Evolutionary conservation across 2,797 vertebrate genomes (phyloP).

Genomic region (Melanotaenia pygmaea): DNA sequence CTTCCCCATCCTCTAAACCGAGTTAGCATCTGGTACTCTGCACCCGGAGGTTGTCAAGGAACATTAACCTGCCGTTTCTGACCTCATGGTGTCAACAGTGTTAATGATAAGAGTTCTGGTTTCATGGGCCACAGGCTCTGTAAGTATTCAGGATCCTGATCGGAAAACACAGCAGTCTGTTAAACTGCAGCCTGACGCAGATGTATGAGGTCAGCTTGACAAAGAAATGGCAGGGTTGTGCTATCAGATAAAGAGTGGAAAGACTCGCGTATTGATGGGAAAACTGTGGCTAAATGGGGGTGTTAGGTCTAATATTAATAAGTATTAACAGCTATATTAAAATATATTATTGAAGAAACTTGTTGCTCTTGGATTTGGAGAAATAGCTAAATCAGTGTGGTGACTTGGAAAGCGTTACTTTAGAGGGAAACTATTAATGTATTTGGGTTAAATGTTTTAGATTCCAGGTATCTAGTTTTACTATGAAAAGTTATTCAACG

Average conservation of each 20-base stretch:
- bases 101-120: constrained; percentile 93
- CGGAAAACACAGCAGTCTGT: constrained; percentile 86
- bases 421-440: background rate
- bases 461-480: background rate
- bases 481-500: constrained; percentile 26
- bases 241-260: constrained; percentile 83
- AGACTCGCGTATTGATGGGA: constrained; percentile 43
- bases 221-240: constrained; percentile 71
- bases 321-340: constrained; percentile 27
- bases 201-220: constrained; percentile 79
- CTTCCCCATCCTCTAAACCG: constrained; percentile 33
- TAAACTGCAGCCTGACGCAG: constrained; percentile 84
- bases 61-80: constrained; percentile 83
- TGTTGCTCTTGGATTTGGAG: constrained; percentile 20
- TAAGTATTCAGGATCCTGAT: constrained; percentile 86
- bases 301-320: constrained; percentile 4
- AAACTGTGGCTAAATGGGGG: constrained; percentile 1
- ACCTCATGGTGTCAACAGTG: constrained; percentile 86
- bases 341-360: background rate
- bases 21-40: constrained; percentile 12
- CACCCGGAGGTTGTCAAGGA: constrained; percentile 43
- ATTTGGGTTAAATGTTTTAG: background rate
- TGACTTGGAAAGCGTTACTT: background rate
- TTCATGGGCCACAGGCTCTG: constrained; percentile 86
- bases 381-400: background rate